Base-by-base conservation (phyloP, 2,113 vertebrate genomes). In the Oncorhynchus masou region DNA sequence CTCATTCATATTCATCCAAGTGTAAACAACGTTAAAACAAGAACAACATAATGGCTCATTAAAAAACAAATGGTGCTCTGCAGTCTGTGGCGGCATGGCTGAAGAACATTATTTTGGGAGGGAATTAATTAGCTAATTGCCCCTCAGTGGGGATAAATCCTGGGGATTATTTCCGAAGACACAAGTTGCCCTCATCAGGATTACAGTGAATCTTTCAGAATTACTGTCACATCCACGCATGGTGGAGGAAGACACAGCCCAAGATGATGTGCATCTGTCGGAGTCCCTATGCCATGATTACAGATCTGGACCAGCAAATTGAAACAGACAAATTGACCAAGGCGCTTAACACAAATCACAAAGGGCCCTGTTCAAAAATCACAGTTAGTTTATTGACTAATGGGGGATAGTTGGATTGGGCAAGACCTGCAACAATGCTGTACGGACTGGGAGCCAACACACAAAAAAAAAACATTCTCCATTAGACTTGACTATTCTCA, bases 101-200 rank as follows among this genome's bases (percentile, higher is more conserved):
- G 48, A 75, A 68, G 64, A 76, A 68, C 67, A 83, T 82, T 45
- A 80, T 81, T 79, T 75, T 34, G 39, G 59, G 73, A 9, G 68
- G 77, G 71, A 82, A 83, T 84, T 77, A 78, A 87, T 81, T 85
- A 71, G 73, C 81, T 87, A 87, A 87, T 85, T 76, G 81, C 73
- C 82, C 75, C 74, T 84, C 69, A 69, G 9, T 85, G 74, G 49
- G 76, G 65, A 78, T 83, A 81, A 84, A 84, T 78, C 65, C 73
- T 57, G 25, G 69, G 85, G 83, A 85, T 85, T 78, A 77, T 74
- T 78, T 73, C 64, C 69, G 73, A 74, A 84, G 73, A 80, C 78
- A 84, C 78, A 75, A 84, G 74, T 81, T 16, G 70, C 74, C 48
- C 39, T 81, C 76, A 84, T 80, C 69, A 62, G 82, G 84, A 84